phyloP scores from a whole-genome alignment of 2,797 vertebrate species.

The Hyperoplus immaculatus region DNA sequence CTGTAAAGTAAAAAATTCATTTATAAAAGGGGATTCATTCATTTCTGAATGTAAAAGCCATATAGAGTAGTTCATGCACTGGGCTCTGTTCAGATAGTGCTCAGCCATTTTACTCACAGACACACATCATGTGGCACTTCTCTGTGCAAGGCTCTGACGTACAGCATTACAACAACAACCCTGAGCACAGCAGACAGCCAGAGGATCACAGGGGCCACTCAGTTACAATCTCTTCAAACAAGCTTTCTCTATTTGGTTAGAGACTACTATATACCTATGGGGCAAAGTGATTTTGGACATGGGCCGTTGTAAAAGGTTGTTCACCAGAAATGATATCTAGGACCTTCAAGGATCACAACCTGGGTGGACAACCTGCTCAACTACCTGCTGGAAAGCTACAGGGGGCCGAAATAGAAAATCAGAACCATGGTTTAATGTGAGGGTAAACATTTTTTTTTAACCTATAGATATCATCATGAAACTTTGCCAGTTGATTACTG shows the following conservation, averaged over 20 bases:
- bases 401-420: too few relatives aligned
- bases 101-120: constrained; percentile 9
- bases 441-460: too few relatives aligned
- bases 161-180: constrained; percentile 5
- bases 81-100: constrained; percentile 21
- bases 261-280: background rate
- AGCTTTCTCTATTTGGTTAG: constrained; percentile 33
- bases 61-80: constrained; percentile 10
- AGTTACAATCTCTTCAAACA: constrained; percentile 23
- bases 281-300: too few relatives aligned
- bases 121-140: constrained; percentile 13
- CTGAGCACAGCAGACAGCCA: constrained; percentile 4
- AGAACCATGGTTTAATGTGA: too few relatives aligned
- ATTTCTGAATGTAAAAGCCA: background rate
- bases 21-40: constrained; percentile 15
- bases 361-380: too few relatives aligned
- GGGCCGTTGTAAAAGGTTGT: too few relatives aligned
- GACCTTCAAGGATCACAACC: too few relatives aligned
- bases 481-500: too few relatives aligned
- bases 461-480: too few relatives aligned
- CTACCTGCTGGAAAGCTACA: too few relatives aligned
- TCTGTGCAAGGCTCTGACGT: constrained; percentile 1
- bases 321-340: too few relatives aligned
- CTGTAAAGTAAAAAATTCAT: constrained; percentile 24
- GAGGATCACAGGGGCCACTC: constrained; percentile 3